These are phyloP conservation scores for Desoria tigrina DNA, from an alignment of 2,888 invertebrate species.

Conservation along the genomic window DNA sequence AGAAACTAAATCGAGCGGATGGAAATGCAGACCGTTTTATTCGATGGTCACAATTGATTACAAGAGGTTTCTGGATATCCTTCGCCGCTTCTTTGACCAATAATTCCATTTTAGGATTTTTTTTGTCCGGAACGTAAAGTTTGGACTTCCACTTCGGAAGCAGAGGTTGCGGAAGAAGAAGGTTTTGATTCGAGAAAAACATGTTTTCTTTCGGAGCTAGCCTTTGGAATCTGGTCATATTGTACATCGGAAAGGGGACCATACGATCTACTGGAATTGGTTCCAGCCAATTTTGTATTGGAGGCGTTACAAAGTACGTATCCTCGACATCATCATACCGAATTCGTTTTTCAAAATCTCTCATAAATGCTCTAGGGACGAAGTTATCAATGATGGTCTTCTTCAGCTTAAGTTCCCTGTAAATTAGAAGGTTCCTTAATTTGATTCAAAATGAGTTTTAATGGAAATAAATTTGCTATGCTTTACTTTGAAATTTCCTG, in stretches of 20 bases:
- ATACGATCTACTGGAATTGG: conserved; percentile 30
- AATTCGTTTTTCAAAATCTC: conserved; percentile 39
- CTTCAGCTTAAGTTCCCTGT: conserved; percentile 82
- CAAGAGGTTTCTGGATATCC: conserved; percentile 39
- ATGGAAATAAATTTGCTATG: too few species aligned
- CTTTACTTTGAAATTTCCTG: conserved; percentile 26
- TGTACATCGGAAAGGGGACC: conserved; percentile 40
- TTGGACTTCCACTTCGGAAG: conserved; percentile 37
- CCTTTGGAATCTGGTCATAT: conserved; percentile 30
- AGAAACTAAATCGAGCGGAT: not conserved
- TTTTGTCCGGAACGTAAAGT: conserved; percentile 35
- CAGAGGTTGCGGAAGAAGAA: conserved; percentile 44
- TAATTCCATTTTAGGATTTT: conserved; percentile 41
- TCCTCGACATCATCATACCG: conserved; percentile 37
- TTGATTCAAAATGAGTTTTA: too few species aligned
- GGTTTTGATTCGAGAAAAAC: conserved; percentile 47
- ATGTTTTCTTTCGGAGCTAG: conserved; percentile 33
- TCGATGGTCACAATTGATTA: conserved; percentile 36
- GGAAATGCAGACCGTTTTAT: not conserved
- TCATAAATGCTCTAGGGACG: conserved; percentile 66
- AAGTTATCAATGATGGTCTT: conserved; percentile 86
- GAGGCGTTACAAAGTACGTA: conserved; percentile 36
- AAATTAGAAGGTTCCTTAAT: too few species aligned
- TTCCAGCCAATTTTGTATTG: too few species aligned
- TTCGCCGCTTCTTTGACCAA: conserved; percentile 39